Conservation (phyloP, 2,888 invertebrate genomes). For the Tolmerus cingulatus region DNA sequence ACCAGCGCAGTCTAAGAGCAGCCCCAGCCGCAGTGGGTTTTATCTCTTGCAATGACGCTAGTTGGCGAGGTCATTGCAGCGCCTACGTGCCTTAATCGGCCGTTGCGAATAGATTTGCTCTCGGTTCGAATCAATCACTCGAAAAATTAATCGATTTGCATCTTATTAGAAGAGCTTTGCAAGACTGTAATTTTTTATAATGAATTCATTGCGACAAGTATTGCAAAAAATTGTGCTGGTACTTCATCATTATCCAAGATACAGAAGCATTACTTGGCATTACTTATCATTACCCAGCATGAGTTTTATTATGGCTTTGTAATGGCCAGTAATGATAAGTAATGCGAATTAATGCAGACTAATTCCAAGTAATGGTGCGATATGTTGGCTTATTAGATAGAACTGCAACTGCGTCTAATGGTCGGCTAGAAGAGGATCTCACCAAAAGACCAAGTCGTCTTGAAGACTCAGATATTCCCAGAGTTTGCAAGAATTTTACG, state of each 20-base stretch:
- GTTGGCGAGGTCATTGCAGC: constrained; percentile 24
- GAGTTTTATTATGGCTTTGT: too few relatives aligned
- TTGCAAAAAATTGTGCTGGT: too few relatives aligned
- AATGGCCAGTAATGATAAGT: too few relatives aligned
- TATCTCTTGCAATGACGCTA: constrained; percentile 1
- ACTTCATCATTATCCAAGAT: too few relatives aligned
- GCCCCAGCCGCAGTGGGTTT: not conserved
- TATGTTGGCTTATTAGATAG: not conserved
- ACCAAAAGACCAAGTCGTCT: not conserved
- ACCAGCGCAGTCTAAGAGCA: not conserved
- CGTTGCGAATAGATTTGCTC: not conserved
- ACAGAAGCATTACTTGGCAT: too few relatives aligned
- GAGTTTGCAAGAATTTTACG: not conserved
- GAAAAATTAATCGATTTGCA: constrained; percentile 10
- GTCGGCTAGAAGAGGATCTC: not conserved
- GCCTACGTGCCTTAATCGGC: constrained; percentile 23
- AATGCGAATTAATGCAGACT: too few relatives aligned
- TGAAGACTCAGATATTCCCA: not conserved
- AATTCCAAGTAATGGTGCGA: too few relatives aligned
- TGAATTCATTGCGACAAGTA: too few relatives aligned
- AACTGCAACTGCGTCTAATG: not conserved
- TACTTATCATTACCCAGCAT: too few relatives aligned
- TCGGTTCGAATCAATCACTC: constrained; percentile 5
- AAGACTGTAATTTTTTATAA: too few relatives aligned
- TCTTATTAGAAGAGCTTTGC: not conserved